Evolutionary conservation across 2,797 vertebrate genomes (phyloP), one percentile per base, ranked within the genome.

Genomic region (Morelia viridis): DNA sequence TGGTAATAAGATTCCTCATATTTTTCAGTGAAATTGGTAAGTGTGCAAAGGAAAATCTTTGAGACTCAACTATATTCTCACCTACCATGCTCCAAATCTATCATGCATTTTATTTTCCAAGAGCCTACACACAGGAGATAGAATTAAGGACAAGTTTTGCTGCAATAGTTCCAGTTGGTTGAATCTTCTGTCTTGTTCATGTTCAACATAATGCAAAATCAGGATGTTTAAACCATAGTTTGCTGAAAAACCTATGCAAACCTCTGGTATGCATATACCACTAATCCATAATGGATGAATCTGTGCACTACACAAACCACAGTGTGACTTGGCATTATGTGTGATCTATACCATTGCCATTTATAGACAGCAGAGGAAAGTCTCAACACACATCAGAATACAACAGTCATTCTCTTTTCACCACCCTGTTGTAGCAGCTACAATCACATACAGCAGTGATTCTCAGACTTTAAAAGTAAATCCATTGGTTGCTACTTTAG

Each of bases 311-410:
- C 15, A 6, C 6, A 71, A 71, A 8, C n/a, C 68, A 19, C 31
- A 76, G 35, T 35, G 19, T 76, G 68, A 41, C 68, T 19, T 71
- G 19, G 15, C 31, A 76, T 76, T 41, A 41, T 35, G 13, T 19
- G 7, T 31, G 15, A 35, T 35, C 31, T 19, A 71, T 35, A 15
- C 68, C 68, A 76, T 28, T 90, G 35, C 22, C 65, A 19, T n/a
- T 88, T 1, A 3, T 5, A 57, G 2, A 12, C 1, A 5, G 0
- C 1, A 0, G 88, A 7, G 9, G 60, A 56, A 6, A 2, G 0
- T 24, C 28, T 65, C 60, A 58, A 19, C 1, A 0, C 57, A 60
- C 24, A n/a, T 61, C 85, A 0, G 58, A 35, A 62, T 90, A 4
- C 58, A 85, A 1, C 84, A 93, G 26, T 2, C 10, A 7, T 4